Conservation (phyloP, 2,113 vertebrate species). For the Carlito syrichta region DNA sequence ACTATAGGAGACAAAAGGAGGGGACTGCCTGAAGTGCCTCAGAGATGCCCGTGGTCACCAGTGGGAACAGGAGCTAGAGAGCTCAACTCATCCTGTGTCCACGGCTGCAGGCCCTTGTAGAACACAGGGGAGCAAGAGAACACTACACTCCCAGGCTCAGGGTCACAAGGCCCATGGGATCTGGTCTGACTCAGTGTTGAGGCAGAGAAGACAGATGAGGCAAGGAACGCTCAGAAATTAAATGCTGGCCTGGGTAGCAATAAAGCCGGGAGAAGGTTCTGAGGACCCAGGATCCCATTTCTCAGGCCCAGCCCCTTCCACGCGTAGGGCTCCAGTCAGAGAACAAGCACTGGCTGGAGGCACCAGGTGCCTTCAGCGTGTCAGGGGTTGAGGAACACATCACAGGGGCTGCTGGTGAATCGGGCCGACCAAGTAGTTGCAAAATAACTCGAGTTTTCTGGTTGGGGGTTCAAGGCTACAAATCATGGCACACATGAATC, state of each 20-base stretch:
- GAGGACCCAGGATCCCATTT: not conserved
- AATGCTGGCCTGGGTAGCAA: too few species aligned
- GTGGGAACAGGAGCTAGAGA: not conserved
- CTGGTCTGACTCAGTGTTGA: too few species aligned
- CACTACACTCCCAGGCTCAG: not conserved
- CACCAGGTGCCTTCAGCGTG: not conserved
- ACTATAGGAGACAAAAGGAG: not conserved
- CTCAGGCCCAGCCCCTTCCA: too few species aligned
- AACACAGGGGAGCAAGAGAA: not conserved
- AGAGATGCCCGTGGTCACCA: accelerated
- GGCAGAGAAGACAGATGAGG: not conserved
- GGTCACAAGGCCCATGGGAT: accelerated
- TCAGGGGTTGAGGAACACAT: accelerated
- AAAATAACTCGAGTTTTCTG: not conserved
- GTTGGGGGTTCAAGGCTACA: not conserved
- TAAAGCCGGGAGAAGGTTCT: not conserved
- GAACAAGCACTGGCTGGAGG: not conserved
- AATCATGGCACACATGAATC: accelerated
- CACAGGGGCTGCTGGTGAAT: not conserved
- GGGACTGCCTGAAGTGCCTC: not conserved
- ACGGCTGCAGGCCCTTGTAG: not conserved
- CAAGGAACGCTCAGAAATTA: accelerated
- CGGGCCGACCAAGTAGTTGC: not conserved
- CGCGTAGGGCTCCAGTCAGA: not conserved
- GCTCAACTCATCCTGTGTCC: accelerated